A percentile compares a stretch with the other conserved stretches of the same genome.
Evolutionary conservation across 2,113 vertebrate genomes (phyloP).

Genomic region (Cinclus cinclus): DNA sequence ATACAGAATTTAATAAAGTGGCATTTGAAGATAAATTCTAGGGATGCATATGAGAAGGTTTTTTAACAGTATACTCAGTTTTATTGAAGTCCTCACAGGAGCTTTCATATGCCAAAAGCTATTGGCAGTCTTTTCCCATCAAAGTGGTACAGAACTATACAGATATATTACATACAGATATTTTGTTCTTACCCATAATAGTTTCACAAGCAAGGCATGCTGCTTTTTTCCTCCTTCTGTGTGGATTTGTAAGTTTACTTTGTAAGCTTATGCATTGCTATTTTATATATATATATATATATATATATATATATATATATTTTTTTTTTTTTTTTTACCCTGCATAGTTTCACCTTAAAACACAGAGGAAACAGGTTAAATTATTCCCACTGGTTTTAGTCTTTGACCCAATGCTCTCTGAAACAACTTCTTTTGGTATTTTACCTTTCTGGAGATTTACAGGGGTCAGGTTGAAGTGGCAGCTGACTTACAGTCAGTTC

Average conservation of each 20-base stretch:
- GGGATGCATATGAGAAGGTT: constrained; percentile 23
- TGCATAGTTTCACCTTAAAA: neutral
- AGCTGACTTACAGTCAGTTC: neutral
- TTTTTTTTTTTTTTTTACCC: neutral
- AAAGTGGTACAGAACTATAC: neutral
- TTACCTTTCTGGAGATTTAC: neutral
- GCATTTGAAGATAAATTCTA: neutral
- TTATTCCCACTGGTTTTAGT: neutral
- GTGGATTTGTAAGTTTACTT: neutral
- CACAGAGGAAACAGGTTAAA: neutral
- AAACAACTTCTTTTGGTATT: neutral
- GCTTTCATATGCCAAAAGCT: constrained; percentile 31
- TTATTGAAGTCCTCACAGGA: constrained; percentile 39
- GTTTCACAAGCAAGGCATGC: neutral
- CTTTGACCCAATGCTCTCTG: neutral
- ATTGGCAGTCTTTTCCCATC: neutral
- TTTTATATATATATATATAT: neutral
- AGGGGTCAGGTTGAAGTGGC: neutral
- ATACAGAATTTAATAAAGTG: constrained; percentile 27
- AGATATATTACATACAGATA: neutral
- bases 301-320: too few species aligned
- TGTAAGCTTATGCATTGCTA: neutral
- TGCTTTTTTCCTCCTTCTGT: neutral
- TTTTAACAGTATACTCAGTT: constrained; percentile 3
- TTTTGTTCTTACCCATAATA: neutral